Evolutionary conservation across 2,888 invertebrate genomes (phyloP), one percentile per base, ranked within the genome.

Genomic region (Acanthosoma haemorrhoidale): DNA sequence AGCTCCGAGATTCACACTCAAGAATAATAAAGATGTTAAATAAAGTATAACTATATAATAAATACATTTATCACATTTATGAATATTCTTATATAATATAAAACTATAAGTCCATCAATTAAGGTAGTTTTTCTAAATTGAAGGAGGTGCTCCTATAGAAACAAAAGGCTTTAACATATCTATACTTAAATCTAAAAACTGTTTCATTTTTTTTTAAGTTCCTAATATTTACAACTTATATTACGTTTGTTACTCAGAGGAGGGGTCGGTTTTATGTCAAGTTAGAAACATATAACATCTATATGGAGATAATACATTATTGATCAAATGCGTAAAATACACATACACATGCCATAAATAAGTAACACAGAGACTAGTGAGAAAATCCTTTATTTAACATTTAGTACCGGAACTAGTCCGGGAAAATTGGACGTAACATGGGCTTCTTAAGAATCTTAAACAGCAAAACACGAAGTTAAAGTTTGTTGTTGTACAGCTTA

Each of bases 51-150:
- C 13, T 57, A 57, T 51, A 51, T 43, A 32, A 67, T 67, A 67
- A 67, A 67, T 67, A 67, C 67, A 67, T 67, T 51, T 67, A 67
- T 67, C 67, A 67, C 67, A 67, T 67, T 67, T 67, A 67, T 21
- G n/a, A 67, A 51, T 67, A 57, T 34, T 21, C 16, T 43, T 38
- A 16, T 18, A 21, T 13, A 25, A 43, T 51, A 66, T 34, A 66
- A 67, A 67, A 67, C 67, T 67, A 67, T 57, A 51, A 57, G 36
- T 67, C 67, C 57, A 67, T 67, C 67, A 67, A 64, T 67, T 13
- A 11, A 67, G 25, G 32, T 51, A 67, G 15, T 15, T 6, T 16
- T 1, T 32, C 36, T 57, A 34, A 67, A 39, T 67, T 41, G 39
- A 64, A 41, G 41, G 29, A 64, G 11, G 61, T 61, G 61, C 61